Conservation (phyloP, 2,113 vertebrate genomes). For the Scytalopus superciliaris region DNA sequence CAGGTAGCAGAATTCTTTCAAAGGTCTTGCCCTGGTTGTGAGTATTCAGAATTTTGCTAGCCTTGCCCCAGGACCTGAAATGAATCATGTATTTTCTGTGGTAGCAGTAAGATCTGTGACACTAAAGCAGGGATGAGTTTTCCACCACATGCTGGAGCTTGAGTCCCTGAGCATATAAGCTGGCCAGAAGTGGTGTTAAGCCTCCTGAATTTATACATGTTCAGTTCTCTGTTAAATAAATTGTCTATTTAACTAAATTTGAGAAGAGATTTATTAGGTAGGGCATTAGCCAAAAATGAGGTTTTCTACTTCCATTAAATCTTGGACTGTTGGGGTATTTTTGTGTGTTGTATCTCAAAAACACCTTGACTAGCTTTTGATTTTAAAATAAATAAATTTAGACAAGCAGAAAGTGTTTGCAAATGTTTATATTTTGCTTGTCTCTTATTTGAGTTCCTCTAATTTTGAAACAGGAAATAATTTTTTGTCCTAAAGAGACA, state of each 20-base stretch:
- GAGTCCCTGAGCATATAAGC: background rate
- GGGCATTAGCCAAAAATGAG: background rate
- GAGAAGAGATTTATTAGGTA: background rate
- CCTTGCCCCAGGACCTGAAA: background rate
- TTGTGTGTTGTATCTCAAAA: background rate
- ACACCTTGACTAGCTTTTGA: background rate
- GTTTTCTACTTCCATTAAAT: background rate
- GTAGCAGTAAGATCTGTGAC: background rate
- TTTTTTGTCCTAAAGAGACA: background rate
- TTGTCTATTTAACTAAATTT: background rate
- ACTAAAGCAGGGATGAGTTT: background rate
- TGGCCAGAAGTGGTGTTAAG: background rate
- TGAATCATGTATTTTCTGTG: background rate
- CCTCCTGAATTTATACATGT: background rate
- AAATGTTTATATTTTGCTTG: background rate
- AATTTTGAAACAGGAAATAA: background rate
- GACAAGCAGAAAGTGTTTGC: background rate
- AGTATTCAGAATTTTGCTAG: background rate
- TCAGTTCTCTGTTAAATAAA: background rate
- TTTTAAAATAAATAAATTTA: slow-evolving; percentile 8
- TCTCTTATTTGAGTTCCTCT: background rate
- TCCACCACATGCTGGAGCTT: background rate
- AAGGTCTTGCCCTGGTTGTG: background rate
- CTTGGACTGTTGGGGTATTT: background rate
- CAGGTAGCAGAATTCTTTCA: background rate